Base-by-base conservation (phyloP, 2,888 invertebrate genomes). In the Ormyrus labotus region DNA sequence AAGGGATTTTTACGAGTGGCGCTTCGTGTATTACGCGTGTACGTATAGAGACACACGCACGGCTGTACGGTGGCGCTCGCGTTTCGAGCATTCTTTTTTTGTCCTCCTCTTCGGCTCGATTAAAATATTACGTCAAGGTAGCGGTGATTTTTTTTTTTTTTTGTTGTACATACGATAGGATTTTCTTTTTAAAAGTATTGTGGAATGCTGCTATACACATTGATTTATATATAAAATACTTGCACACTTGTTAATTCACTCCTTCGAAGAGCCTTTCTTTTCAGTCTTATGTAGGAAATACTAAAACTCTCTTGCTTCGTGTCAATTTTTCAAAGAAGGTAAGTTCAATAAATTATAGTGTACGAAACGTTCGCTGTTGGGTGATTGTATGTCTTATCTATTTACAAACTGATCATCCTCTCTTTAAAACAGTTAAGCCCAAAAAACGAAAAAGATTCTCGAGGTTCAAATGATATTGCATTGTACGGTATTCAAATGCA, bases 211-310 rank as follows among this genome's bases (percentile, higher is more conserved):
- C 57, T 64, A 19, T 58, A 58, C 58, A 13, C 34, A 2, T 11
- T 68, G 48, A 47, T 34, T 34, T 34, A 34, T 34, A 34, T 34
- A 34, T 69, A 61, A 63, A 63, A 10, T 48, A 60, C 70, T 71
- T 55, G 72, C 51, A 58, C 70, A 69, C 64, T 58, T 45, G 34
- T 34, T 34, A 75, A 70, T n/a, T 72, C 72, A 61, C 69, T 58
- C 51, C 13, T 57, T 51, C 50, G 50, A 58, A 57, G 64, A 64
- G 0, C 53, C 58, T 71, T 73, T 71, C 34, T 34, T 34, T 57
- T 80, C 76, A 80, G 80, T 80, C 80, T 80, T 72, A 71, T 80
- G 64, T 74, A 74, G 63, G 70, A 69, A 79, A 79, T 78, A 78
- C 71, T 72, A 47, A 53, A 77, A 50, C 10, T 45, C 51, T 63